phyloP scores from a whole-genome alignment of 2,888 invertebrate species.

The Chalcis sispes region DNA sequence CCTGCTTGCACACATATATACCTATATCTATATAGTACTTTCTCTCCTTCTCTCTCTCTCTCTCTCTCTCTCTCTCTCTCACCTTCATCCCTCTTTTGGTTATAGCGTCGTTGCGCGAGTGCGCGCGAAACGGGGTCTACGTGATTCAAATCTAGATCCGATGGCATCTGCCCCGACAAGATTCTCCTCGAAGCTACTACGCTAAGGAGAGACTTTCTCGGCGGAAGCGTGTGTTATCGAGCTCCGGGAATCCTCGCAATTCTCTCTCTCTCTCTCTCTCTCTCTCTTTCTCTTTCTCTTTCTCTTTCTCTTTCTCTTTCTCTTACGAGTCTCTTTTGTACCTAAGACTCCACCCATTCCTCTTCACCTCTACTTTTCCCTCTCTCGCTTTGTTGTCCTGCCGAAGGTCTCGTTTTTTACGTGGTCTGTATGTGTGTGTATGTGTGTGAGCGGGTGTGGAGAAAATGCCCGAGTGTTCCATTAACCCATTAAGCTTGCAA shows the following conservation, averaged over 20 bases:
- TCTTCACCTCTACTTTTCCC: neutral
- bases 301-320: no score
- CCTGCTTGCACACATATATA: no score
- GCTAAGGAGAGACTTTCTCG: no score
- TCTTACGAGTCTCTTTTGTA: no score
- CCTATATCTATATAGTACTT: no score
- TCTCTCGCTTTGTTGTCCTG: neutral
- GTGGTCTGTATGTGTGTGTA: neutral
- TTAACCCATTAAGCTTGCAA: no score
- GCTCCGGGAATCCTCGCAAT: slow-evolving; percentile 3
- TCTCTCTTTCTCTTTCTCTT: neutral
- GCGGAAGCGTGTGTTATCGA: slow-evolving; percentile 68
- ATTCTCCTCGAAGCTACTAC: neutral
- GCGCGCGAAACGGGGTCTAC: slow-evolving; percentile 61
- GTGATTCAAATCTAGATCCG: slow-evolving; percentile 75
- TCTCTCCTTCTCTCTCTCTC: no score
- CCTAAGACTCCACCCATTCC: no score
- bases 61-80: no score
- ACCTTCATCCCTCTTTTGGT: neutral
- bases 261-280: neutral
- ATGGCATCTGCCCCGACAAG: slow-evolving; percentile 63
- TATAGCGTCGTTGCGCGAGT: neutral
- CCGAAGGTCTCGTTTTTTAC: neutral
- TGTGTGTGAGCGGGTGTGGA: neutral
- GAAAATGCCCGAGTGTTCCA: no score